Evolutionary conservation across 2,113 vertebrate species (phyloP), one percentile per base, ranked within the genome.

Genomic region (Microcebus griseorufus): DNA sequence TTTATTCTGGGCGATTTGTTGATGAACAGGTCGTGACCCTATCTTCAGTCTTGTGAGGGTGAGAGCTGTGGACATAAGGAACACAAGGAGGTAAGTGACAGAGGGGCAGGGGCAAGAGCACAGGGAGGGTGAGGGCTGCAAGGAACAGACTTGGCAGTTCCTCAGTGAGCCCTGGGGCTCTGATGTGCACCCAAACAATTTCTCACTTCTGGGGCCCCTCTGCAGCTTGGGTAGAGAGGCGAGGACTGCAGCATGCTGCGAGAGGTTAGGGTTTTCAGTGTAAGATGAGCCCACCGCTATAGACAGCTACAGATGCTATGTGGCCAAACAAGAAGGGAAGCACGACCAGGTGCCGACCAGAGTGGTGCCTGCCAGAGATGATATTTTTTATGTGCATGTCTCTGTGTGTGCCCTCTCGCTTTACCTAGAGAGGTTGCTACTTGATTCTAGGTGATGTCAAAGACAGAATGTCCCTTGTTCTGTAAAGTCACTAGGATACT

Each of bases 1-100:
- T 93, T 76, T 70, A 81, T 75, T 93, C 67, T 75, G 86, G 88
- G 73, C 25, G 39, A 88, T 75, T 93, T 93, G 55, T 87, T 2
- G 1, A 84, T 82, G 45, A 93, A 27, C 3, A 51, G 17, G 62
- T 96, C 42, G 2, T 78, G 12, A 51, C 65, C 51, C 73, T 81
- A 7, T 25, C 45, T 64, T 91, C 64, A 91, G 0, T 75, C 58
- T 83, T 78, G 55, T 53, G 48, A n/a, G 53, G 17, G 5, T 45
- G 62, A 86, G 20, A 65, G 45, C 55, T 60, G 34, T 3, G 42
- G 42, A 70, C 39, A 53, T 45, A 81, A 55, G 86, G 67, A 81
- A 87, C 51, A 83, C 25, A 62, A n/a, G n/a, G n/a, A 92, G 34
- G 10, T 70, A 70, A 70, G 39, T 37, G 70, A 11, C 45, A 72